These are phyloP conservation scores for Upupa epops DNA, from an alignment of 2,113 vertebrate genomes.

Conservation along the genomic window DNA sequence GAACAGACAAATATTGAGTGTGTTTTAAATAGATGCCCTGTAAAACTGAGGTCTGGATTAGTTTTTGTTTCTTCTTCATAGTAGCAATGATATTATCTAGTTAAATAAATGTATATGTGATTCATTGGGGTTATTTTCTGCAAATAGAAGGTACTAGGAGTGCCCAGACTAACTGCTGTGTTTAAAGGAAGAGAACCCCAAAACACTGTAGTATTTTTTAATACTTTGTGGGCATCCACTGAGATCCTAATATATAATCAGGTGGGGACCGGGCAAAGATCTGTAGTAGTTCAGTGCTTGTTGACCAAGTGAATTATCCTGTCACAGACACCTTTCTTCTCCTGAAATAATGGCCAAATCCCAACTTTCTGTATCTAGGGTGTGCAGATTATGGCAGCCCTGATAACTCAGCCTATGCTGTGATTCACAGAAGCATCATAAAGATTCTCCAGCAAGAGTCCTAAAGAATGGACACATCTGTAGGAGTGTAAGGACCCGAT, in stretches of 20 bases:
- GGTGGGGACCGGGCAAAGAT: not conserved
- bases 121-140: not conserved
- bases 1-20: not conserved
- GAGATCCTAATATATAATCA: not conserved
- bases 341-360: not conserved
- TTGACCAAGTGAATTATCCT: not conserved
- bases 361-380: not conserved
- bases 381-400: not conserved
- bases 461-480: not conserved
- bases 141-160: conserved; percentile 25
- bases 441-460: not conserved
- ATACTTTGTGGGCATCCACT: not conserved
- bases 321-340: not conserved
- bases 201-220: not conserved
- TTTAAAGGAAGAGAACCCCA: not conserved
- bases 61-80: conserved; percentile 32
- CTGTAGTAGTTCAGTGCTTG: not conserved
- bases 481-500: not conserved
- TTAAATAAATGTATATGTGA: not conserved
- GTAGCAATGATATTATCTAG: not conserved
- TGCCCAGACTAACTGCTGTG: not conserved
- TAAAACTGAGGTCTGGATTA: conserved; percentile 3
- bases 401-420: not conserved
- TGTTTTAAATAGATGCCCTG: conserved; percentile 28
- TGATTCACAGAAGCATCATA: not conserved